A percentile compares a stretch with the other conserved stretches of the same genome.
These are phyloP conservation scores for Peromyscus attwateri DNA, from an alignment of 2,797 vertebrate species.

Conservation along the genomic window DNA sequence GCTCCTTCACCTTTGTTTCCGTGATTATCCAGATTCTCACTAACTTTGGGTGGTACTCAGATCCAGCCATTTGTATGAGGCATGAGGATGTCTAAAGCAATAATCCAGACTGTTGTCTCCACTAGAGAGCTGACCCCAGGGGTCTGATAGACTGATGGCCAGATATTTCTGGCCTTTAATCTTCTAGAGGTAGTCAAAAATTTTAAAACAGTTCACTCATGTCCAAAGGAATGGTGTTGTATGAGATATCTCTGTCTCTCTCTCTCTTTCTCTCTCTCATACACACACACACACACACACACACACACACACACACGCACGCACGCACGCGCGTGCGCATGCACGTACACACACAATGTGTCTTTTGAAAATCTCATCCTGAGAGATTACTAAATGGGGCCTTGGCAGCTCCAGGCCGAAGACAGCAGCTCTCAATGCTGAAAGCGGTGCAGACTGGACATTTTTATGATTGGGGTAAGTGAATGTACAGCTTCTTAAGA, in stretches of 20 bases:
- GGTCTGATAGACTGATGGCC: neutral
- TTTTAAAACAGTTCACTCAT: neutral
- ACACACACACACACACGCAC: neutral
- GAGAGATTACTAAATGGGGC: neutral
- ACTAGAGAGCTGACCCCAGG: neutral
- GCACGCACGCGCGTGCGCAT: too few relatives aligned
- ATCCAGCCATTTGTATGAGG: neutral
- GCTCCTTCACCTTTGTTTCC: neutral
- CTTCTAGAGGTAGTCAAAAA: neutral
- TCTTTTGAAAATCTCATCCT: neutral
- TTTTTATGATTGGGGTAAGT: neutral
- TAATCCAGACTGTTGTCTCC: neutral
- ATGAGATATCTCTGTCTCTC: neutral
- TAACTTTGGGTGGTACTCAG: conserved; percentile 33
- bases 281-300: neutral
- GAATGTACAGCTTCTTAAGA: neutral
- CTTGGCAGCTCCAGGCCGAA: neutral
- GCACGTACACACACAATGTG: too few relatives aligned
- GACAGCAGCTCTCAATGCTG: neutral
- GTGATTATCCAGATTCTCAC: neutral
- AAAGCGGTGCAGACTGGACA: neutral
- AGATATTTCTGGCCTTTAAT: neutral
- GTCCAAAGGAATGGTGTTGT: neutral
- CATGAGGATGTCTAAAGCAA: neutral
- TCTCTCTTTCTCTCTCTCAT: neutral